A percentile compares a stretch with the other conserved stretches of the same genome.
Evolutionary conservation across 92 coral and sea anemone genomes (phyloP).

Genomic region (Heliopora coerulea): DNA sequence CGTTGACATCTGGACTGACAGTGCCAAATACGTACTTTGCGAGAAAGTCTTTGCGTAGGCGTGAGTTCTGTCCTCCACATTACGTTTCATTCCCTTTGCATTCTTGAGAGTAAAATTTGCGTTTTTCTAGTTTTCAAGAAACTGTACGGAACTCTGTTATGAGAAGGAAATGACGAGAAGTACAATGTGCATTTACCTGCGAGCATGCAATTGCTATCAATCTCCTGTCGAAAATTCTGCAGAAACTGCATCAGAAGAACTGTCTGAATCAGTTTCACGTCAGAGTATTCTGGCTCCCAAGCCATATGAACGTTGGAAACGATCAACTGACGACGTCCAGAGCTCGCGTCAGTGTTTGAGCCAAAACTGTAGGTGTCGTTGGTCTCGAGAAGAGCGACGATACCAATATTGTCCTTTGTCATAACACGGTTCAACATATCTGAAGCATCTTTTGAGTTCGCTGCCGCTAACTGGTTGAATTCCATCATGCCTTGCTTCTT

Average conservation of each 20-base stretch:
- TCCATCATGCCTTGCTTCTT: slow-evolving; percentile 93
- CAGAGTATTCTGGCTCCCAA: slow-evolving; percentile 99
- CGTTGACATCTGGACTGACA: too few species aligned
- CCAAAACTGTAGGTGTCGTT: slow-evolving; percentile 64
- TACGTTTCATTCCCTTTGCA: too few species aligned
- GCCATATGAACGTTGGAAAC: slow-evolving; percentile 97
- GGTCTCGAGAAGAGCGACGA: slow-evolving; percentile 88
- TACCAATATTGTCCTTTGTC: slow-evolving; percentile 98
- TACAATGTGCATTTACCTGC: slow-evolving; percentile 85
- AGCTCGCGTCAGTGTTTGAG: slow-evolving; percentile 54
- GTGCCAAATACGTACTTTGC: too few species aligned
- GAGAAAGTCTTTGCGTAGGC: too few species aligned
- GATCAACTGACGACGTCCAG: slow-evolving; percentile 71
- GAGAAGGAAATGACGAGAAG: too few species aligned
- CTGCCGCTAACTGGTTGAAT: slow-evolving; percentile 95
- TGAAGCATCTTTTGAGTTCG: slow-evolving; percentile 92
- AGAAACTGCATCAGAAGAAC: slow-evolving; percentile 95
- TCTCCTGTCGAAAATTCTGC: slow-evolving; percentile 80
- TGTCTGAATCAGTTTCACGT: slow-evolving; percentile 92
- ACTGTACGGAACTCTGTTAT: too few species aligned
- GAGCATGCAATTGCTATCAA: slow-evolving; percentile 73
- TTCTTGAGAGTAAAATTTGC: too few species aligned
- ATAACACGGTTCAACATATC: slow-evolving; percentile 99
- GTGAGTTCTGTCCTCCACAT: too few species aligned
- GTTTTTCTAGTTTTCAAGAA: too few species aligned